Evolutionary conservation across 2,113 vertebrate genomes (phyloP).

Genomic region (Chitala chitala): DNA sequence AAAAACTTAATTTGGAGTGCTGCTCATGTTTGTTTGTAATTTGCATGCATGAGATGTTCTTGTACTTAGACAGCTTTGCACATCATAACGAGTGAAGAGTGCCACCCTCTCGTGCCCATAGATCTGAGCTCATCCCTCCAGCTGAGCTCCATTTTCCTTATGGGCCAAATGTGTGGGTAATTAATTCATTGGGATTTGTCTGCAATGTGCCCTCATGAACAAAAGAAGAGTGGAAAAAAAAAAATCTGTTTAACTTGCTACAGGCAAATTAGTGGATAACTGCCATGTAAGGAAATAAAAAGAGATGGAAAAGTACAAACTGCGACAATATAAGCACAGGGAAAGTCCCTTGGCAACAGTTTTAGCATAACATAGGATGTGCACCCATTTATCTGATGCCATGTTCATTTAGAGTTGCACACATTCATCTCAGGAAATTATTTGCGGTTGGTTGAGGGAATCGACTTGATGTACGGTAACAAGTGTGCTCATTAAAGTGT

Average conservation of each 20-base stretch:
- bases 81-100: neutral
- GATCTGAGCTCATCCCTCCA: conserved; percentile 6
- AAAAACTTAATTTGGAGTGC: neutral
- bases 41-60: neutral
- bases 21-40: neutral
- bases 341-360: conserved; percentile 16
- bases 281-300: conserved; percentile 42
- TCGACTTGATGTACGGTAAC: neutral
- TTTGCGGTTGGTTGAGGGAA: neutral
- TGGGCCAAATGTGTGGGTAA: conserved; percentile 31
- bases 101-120: neutral
- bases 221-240: conserved; percentile 32
- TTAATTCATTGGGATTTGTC: conserved; percentile 29
- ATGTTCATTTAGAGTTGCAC: conserved; percentile 6
- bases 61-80: too few species aligned
- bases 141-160: conserved; percentile 12
- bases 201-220: neutral
- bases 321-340: conserved; percentile 26
- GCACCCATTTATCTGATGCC: neutral
- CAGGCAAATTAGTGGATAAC: conserved; percentile 43
- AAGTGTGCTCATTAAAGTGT: neutral
- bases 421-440: neutral
- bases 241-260: conserved; percentile 47
- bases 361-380: neutral
- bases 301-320: conserved; percentile 13